phyloP scores from a whole-genome alignment of 2,113 vertebrate genomes.

The Erythrocebus patas region DNA sequence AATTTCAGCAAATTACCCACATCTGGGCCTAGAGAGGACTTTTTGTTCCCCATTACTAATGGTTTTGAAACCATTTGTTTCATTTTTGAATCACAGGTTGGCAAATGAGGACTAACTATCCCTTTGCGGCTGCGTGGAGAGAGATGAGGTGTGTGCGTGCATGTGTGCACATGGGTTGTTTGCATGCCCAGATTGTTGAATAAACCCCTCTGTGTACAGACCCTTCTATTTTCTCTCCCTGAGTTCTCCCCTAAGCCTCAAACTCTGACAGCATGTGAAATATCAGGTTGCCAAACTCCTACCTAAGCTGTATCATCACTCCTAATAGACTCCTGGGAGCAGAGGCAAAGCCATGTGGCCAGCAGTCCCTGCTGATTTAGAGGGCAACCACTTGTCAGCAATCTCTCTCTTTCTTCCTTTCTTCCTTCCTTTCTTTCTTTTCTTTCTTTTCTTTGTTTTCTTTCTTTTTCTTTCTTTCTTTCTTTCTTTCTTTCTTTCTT shows the following conservation, averaged over 20 bases:
- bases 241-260: background rate
- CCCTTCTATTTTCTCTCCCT: background rate
- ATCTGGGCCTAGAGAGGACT: background rate
- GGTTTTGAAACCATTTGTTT: background rate
- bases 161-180: background rate
- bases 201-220: background rate
- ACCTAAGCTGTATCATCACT: background rate
- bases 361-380: background rate
- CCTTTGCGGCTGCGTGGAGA: background rate
- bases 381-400: background rate
- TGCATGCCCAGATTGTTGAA: background rate
- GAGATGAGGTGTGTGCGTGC: fast-evolving
- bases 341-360: background rate
- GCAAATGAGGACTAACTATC: background rate
- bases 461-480: too few species aligned
- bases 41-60: background rate
- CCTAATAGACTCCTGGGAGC: background rate
- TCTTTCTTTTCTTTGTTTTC: too few species aligned
- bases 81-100: constrained; percentile 41
- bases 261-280: background rate
- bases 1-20: background rate
- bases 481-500: too few species aligned
- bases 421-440: too few species aligned
- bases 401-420: background rate
- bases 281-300: background rate